These are phyloP conservation scores for Quadroppia sp. DNA, from an alignment of 2,888 invertebrate species.

Conservation along the genomic window DNA sequence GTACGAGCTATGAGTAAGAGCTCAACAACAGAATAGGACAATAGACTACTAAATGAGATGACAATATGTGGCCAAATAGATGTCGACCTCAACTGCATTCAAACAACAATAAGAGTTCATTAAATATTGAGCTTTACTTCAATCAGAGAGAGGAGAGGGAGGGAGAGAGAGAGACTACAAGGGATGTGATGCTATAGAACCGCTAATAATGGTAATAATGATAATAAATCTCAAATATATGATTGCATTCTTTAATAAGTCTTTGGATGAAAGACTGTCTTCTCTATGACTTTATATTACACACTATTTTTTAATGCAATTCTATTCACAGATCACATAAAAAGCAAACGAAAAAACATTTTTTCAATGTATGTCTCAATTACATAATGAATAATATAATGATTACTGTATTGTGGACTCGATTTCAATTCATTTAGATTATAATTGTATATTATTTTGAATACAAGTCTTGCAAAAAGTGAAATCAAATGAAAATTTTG, in stretches of 20 bases:
- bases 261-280: not conserved
- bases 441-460: no score
- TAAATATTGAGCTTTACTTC: not conserved
- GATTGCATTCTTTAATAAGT: conserved; percentile 22
- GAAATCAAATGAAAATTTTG: not conserved
- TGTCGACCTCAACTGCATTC: conserved; percentile 8
- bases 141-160: no score
- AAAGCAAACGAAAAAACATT: not conserved
- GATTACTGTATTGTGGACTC: conserved; percentile 13
- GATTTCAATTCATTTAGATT: no score
- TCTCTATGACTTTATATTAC: not conserved
- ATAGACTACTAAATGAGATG: conserved; percentile 37
- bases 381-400: not conserved
- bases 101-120: conserved; percentile 33
- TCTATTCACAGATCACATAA: conserved; percentile 7
- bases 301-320: not conserved
- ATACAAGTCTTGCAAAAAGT: no score
- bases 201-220: conserved; percentile 20
- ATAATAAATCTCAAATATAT: conserved; percentile 27
- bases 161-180: not conserved
- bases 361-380: not conserved
- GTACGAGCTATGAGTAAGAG: conserved; percentile 12
- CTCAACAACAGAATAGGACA: conserved; percentile 25
- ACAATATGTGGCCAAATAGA: conserved; percentile 28
- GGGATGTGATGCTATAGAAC: not conserved